Evolutionary conservation across 2,113 vertebrate genomes (phyloP).

Genomic region (Thunnus thynnus): DNA sequence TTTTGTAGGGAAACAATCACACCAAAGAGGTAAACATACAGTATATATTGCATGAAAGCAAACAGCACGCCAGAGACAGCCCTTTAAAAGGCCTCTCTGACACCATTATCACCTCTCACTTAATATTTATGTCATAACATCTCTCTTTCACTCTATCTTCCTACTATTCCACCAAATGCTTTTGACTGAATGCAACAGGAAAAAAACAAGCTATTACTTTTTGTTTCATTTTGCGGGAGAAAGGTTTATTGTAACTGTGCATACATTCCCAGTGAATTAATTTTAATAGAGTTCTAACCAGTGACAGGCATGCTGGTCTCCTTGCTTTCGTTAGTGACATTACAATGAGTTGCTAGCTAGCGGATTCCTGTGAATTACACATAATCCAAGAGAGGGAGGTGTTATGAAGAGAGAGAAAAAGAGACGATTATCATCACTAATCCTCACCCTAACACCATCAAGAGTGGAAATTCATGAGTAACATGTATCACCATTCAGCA

Average conservation of each 20-base stretch:
- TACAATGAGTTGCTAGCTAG: conserved; percentile 9
- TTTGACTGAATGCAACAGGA: neutral
- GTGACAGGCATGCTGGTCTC: conserved; percentile 15
- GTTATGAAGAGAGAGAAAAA: neutral
- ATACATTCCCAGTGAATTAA: conserved; percentile 2
- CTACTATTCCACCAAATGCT: neutral
- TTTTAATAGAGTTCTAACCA: conserved; percentile 22
- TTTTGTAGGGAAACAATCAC: conserved; percentile 9
- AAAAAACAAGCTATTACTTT: neutral
- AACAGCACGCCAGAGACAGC: conserved; percentile 12
- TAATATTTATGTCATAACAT: conserved; percentile 1
- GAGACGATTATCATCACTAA: neutral
- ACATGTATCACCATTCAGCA: neutral
- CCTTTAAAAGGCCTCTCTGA: conserved; percentile 8
- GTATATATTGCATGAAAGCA: conserved; percentile 8
- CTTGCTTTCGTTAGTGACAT: conserved; percentile 29
- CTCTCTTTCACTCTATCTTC: neutral
- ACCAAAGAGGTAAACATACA: neutral
- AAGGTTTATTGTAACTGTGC: neutral
- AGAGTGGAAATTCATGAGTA: neutral
- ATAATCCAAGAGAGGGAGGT: conserved; percentile 6
- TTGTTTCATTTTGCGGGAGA: conserved; percentile 4
- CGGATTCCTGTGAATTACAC: conserved; percentile 15
- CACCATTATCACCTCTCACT: conserved; percentile 35
- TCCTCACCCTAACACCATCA: neutral